phyloP scores from a whole-genome alignment of 1,140 invertebrate species.

The Asbolus verrucosus region DNA sequence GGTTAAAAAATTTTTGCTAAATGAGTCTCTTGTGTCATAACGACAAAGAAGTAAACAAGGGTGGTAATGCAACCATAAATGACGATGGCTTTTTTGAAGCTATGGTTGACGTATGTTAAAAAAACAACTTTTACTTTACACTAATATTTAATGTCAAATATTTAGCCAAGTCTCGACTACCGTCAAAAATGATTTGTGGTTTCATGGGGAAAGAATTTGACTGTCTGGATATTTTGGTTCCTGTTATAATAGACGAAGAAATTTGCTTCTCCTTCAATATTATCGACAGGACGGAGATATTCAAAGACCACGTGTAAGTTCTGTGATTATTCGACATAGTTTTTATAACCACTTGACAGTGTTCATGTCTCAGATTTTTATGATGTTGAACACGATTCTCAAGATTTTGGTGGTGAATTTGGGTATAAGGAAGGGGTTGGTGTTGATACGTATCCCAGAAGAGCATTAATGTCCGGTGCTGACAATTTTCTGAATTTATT shows the following conservation, averaged over 20 bases:
- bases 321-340: background rate
- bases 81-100: background rate
- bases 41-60: too few species aligned
- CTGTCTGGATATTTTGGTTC: slow-evolving; percentile 14
- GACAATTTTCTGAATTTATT: slow-evolving; percentile 48
- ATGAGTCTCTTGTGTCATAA: background rate
- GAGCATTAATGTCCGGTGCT: slow-evolving; percentile 66
- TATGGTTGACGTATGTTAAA: background rate
- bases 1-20: background rate
- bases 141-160: slow-evolving; percentile 28
- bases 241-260: slow-evolving; percentile 21
- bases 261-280: slow-evolving; percentile 33
- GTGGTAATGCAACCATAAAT: too few species aligned
- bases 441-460: slow-evolving; percentile 66
- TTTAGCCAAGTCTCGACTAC: too few species aligned
- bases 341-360: slow-evolving; percentile 7
- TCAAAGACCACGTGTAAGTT: slow-evolving; percentile 20
- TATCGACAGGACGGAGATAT: background rate
- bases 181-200: too few species aligned
- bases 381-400: background rate
- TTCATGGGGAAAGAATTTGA: too few species aligned
- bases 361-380: slow-evolving; percentile 13
- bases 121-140: background rate
- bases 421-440: slow-evolving; percentile 63
- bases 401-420: slow-evolving; percentile 57